Conservation (phyloP, 2,113 vertebrate species). For the Parotia lawesii region DNA sequence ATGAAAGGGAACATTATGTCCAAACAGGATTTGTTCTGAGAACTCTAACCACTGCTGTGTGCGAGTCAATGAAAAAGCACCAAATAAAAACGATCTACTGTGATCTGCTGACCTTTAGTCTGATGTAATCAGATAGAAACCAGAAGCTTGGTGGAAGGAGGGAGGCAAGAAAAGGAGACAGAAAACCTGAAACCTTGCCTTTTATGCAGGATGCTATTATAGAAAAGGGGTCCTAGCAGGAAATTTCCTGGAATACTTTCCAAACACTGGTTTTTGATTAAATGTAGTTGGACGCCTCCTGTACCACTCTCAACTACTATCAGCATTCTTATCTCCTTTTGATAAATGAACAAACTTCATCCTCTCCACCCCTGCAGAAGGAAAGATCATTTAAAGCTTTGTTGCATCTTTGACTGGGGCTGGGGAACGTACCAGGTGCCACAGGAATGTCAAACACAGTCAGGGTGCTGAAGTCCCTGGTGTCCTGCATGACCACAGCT, state of each 20-base stretch:
- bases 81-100: neutral
- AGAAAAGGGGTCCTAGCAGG: neutral
- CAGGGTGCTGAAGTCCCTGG: neutral
- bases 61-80: neutral
- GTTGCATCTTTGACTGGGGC: neutral
- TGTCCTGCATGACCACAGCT: neutral
- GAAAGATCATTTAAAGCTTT: neutral
- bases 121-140: neutral
- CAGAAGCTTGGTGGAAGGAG: neutral
- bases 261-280: neutral
- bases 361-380: neutral
- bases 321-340: neutral
- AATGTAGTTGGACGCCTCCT: neutral
- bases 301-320: neutral
- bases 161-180: neutral
- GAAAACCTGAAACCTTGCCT: neutral
- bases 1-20: neutral
- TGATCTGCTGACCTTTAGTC: neutral
- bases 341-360: neutral
- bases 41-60: neutral
- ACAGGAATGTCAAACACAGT: neutral
- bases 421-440: neutral
- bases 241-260: neutral
- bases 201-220: neutral
- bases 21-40: neutral